phyloP scores from a whole-genome alignment of 2,113 vertebrate genomes.

The Petrocephalus microphthalmus region DNA sequence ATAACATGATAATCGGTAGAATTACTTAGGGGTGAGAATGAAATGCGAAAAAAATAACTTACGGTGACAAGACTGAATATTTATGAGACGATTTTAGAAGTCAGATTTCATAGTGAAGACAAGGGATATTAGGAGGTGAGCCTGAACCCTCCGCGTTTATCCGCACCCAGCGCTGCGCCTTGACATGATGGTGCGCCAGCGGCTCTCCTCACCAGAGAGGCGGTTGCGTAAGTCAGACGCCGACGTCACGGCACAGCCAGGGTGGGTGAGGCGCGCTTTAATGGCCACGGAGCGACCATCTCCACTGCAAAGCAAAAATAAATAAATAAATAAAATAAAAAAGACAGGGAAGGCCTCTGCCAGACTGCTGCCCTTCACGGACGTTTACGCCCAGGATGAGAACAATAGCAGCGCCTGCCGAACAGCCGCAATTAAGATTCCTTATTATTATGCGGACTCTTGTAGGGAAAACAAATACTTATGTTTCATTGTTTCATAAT shows the following conservation, averaged over 20 bases:
- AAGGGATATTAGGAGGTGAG: neutral
- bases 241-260: conserved; percentile 7
- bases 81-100: conserved; percentile 16
- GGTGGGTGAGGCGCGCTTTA: neutral
- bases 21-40: conserved; percentile 11
- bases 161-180: conserved; percentile 4
- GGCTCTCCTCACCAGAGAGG: neutral
- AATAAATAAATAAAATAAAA: neutral
- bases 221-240: neutral
- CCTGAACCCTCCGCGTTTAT: neutral
- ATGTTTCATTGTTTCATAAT: neutral
- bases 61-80: conserved; percentile 9
- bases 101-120: conserved; percentile 14
- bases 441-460: neutral
- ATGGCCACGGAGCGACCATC: conserved; percentile 27
- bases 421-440: neutral
- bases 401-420: neutral
- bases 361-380: neutral
- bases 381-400: neutral
- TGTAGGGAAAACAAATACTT: neutral
- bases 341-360: neutral
- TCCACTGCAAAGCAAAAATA: neutral
- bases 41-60: conserved; percentile 1
- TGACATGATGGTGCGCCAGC: neutral
- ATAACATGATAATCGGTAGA: neutral